These are phyloP conservation scores for Cliona cf. orientalis DNA, from an alignment of 37 sponge, comb jelly and placozoan species.

Conservation along the genomic window DNA sequence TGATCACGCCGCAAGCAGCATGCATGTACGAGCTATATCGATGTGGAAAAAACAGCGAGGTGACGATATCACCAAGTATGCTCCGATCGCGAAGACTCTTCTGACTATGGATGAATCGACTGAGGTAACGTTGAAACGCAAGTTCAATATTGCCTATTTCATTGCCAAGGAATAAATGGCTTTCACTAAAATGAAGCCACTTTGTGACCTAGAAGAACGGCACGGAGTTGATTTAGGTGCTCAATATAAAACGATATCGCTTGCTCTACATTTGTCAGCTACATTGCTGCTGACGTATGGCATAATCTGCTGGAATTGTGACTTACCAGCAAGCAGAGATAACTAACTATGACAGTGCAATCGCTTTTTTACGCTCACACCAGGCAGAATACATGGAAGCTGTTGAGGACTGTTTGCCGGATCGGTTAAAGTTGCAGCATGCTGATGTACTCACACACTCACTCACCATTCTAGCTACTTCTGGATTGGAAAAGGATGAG, in stretches of 20 bases:
- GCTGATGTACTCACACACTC: conserved; percentile 35
- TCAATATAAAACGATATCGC: conserved; percentile 52
- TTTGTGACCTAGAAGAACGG: conserved; percentile 48
- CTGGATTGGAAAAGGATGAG: conserved; percentile 49
- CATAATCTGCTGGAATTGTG: not conserved
- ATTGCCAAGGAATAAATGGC: no score
- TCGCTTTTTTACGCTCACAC: conserved; percentile 16
- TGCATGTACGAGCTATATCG: no score
- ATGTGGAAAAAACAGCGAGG: no score
- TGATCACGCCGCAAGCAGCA: no score
- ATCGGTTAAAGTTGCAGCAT: conserved; percentile 25
- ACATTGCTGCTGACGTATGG: conserved; percentile 26
- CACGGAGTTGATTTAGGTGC: conserved; percentile 48
- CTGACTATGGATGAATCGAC: no score
- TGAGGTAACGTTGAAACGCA: no score
- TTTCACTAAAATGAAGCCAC: no score
- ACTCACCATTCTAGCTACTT: conserved; percentile 38
- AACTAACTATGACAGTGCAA: conserved; percentile 6
- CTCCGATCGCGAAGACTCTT: no score
- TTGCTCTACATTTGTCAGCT: conserved; percentile 46
- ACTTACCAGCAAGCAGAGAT: not conserved
- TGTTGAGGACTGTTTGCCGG: conserved; percentile 21
- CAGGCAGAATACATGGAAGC: conserved; percentile 15
- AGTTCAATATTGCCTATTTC: no score
- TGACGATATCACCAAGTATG: no score